Conservation (phyloP, 2,113 vertebrate genomes). For the Alethe castanea region DNA sequence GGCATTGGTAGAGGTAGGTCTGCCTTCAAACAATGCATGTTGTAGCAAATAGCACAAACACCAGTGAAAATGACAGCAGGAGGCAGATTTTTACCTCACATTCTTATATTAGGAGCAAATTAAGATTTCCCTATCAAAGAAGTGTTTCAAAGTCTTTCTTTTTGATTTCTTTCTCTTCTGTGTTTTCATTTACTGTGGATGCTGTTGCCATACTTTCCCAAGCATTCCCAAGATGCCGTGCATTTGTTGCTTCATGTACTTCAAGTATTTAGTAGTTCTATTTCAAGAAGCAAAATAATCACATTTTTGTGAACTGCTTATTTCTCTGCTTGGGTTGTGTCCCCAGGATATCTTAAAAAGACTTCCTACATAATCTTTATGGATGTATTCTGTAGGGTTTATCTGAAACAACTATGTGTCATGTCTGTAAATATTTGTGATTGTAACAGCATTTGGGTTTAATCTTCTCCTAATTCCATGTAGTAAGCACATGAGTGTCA, state of each 20-base stretch:
- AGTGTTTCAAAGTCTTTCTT: neutral
- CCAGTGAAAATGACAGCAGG: neutral
- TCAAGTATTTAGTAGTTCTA: neutral
- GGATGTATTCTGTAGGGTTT: neutral
- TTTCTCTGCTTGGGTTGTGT: neutral
- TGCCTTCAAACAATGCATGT: neutral
- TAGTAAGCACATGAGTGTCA: neutral
- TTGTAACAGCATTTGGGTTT: neutral
- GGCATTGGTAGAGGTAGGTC: conserved; percentile 85
- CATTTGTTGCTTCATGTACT: neutral
- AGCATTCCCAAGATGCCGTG: neutral
- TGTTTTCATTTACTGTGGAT: neutral
- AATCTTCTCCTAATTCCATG: neutral
- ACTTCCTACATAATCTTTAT: neutral
- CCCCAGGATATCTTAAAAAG: neutral
- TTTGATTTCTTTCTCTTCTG: neutral
- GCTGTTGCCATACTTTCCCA: neutral
- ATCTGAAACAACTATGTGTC: neutral
- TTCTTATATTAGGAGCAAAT: neutral
- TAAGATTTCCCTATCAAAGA: neutral
- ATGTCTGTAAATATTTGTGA: neutral
- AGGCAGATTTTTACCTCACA: neutral
- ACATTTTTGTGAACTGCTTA: neutral
- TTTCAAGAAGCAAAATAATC: neutral
- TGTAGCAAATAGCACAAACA: neutral